Base-by-base conservation (phyloP, 2,113 vertebrate species). In the Diadophis punctatus region DNA sequence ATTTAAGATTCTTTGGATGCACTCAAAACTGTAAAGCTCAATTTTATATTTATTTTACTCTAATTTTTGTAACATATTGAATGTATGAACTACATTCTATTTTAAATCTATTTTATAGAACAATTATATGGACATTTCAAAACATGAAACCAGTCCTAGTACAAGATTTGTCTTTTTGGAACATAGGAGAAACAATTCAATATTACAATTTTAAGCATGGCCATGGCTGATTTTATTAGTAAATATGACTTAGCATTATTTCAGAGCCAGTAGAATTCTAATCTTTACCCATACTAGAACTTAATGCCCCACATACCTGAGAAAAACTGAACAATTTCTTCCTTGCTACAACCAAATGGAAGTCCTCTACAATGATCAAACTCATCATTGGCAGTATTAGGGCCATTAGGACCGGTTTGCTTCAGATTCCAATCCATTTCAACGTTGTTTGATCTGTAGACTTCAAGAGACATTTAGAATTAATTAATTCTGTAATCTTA, bases 391-490 rank as follows among this genome's bases (percentile, higher is more conserved):
- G 98, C 98, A 0, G 98, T 99, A 97, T 99, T 99, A 95, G 99
- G 99, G 96, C 98, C 98, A 97, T 99, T 99, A 94, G 99, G 99
- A 97, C 99, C 99, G 88, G 99, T 99, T 98, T 99, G 99, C 97
- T 99, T 99, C 98, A 99, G 98, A 97, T 99, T 99, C 99, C 99
- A 99, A 97, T 99, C 99, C 99, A 99, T 99, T 98, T 99, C 99
- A 94, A 99, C 98, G 97, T 98, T 99, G 98, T 99, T 99, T 96
- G 99, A 99, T 97, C 99, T 99, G 98, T 99, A 99, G 96, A 99
- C 99, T 99, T 95, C 58, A 98, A 97, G 90, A 97, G 96, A 97
- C 94, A 97, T 97, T 98, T 96, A 97, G 97, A 97, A 98, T 98
- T 98, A 98, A 98, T 98, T 97, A 97, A 97, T 95, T 97, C 90